phyloP scores from a whole-genome alignment of 2,113 vertebrate species.

The Pomatorhinus ruficollis region DNA sequence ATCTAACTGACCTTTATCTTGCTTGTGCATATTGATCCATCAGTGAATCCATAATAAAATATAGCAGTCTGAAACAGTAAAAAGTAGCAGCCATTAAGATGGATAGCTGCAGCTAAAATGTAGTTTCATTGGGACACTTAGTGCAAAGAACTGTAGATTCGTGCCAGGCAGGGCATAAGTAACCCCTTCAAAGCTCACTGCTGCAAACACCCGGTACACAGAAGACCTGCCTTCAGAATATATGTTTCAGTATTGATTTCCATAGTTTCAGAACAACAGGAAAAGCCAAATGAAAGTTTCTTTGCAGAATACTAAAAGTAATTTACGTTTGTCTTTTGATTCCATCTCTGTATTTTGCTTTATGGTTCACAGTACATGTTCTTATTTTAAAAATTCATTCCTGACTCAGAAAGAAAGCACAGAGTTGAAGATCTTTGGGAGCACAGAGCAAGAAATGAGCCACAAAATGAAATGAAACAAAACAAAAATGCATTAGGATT shows the following conservation, averaged over 20 bases:
- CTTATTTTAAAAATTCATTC: constrained; percentile 77
- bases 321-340: constrained; percentile 77
- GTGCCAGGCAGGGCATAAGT: constrained; percentile 61
- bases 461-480: constrained; percentile 63
- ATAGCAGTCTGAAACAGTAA: constrained; percentile 69
- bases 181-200: constrained; percentile 72
- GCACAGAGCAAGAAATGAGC: constrained; percentile 48
- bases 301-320: constrained; percentile 76
- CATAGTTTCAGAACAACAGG: constrained; percentile 76
- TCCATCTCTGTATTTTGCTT: constrained; percentile 76
- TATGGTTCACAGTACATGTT: constrained; percentile 77
- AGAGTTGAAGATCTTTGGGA: constrained; percentile 34
- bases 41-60: constrained; percentile 78
- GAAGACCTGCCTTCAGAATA: constrained; percentile 74
- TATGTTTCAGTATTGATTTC: constrained; percentile 79
- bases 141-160: constrained; percentile 72
- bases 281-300: constrained; percentile 78
- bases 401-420: constrained; percentile 55
- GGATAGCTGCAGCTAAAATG: constrained; percentile 66
- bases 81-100: constrained; percentile 72
- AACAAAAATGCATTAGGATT: constrained; percentile 39
- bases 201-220: constrained; percentile 67
- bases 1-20: constrained; percentile 76
- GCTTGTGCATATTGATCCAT: constrained; percentile 77
- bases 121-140: constrained; percentile 70